A percentile compares a stretch with the other conserved stretches of the same genome.
phyloP scores from a whole-genome alignment of 2,888 invertebrate species.

The Apamea monoglypha region DNA sequence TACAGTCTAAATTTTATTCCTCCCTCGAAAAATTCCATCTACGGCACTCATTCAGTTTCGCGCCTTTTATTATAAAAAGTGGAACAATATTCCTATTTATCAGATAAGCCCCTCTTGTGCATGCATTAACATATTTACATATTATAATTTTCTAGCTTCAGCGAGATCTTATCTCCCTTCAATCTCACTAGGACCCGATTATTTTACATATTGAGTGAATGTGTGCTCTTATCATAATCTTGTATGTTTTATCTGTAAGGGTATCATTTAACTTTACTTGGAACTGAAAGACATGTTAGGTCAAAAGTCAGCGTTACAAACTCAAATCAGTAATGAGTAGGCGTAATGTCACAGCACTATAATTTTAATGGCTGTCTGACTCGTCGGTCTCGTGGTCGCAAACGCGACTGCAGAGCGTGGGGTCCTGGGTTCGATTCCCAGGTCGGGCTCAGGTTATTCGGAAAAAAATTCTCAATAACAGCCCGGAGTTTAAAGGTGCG shows the following conservation, averaged over 20 bases:
- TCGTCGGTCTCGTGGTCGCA: background rate
- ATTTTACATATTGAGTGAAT: slow-evolving; percentile 52
- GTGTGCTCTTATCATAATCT: slow-evolving; percentile 27
- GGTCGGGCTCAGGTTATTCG: background rate
- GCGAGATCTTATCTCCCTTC: slow-evolving; percentile 44
- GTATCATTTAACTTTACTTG: background rate
- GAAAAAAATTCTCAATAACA: too few relatives aligned
- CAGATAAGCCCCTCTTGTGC: slow-evolving; percentile 40
- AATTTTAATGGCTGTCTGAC: background rate
- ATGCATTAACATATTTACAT: slow-evolving; percentile 45
- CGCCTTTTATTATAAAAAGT: slow-evolving; percentile 22
- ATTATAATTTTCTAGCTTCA: slow-evolving; percentile 38
- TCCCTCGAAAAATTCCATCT: background rate
- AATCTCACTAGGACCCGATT: slow-evolving; percentile 28
- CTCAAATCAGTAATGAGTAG: background rate
- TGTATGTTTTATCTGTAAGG: slow-evolving; percentile 6
- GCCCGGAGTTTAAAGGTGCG: too few relatives aligned
- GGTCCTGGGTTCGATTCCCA: background rate
- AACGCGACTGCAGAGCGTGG: background rate
- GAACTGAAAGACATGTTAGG: background rate
- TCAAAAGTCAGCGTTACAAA: background rate
- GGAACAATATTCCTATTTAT: slow-evolving; percentile 12
- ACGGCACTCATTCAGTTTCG: background rate
- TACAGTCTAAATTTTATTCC: background rate
- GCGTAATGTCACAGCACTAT: background rate